Evolutionary conservation across 1,140 invertebrate species (phyloP).

Genomic region (Zaprionus tsacasi): DNA sequence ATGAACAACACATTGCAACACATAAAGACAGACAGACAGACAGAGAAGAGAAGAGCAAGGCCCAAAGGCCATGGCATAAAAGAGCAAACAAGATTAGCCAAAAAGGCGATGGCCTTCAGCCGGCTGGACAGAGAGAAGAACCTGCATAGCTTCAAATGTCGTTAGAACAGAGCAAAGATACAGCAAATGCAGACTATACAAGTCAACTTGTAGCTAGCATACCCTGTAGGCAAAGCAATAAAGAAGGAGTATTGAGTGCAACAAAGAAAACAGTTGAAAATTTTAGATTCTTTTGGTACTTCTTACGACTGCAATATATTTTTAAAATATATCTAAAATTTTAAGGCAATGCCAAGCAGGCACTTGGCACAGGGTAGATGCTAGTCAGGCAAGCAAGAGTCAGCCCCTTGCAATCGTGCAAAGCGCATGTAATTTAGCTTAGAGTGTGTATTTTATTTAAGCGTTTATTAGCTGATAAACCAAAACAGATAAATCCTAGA

Average conservation of each 20-base stretch:
- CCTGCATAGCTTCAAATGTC: conserved; percentile 68
- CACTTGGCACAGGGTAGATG: conserved; percentile 23
- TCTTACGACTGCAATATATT: neutral
- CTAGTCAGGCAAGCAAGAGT: neutral
- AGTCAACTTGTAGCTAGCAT: neutral
- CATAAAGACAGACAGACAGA: conserved; percentile 15
- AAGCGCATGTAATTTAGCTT: conserved; percentile 76
- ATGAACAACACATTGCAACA: conserved; percentile 68
- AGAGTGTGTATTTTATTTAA: conserved; percentile 83
- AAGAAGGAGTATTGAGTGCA: neutral
- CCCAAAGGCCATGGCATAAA: conserved; percentile 59
- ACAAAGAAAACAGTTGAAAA: neutral
- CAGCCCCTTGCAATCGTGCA: conserved; percentile 37
- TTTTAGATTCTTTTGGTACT: neutral
- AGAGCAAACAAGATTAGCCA: conserved; percentile 68
- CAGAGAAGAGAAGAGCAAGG: conserved; percentile 10
- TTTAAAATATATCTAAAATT: neutral
- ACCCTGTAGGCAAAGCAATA: neutral
- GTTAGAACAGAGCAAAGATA: conserved; percentile 58
- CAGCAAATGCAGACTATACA: neutral
- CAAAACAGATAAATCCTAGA: conserved; percentile 75
- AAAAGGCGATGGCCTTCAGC: conserved; percentile 55
- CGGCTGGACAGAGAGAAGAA: neutral
- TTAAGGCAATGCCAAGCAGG: neutral
- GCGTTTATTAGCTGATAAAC: conserved; percentile 83